phyloP scores from a whole-genome alignment of 2,113 vertebrate genomes.

The Plecotus auritus region DNA sequence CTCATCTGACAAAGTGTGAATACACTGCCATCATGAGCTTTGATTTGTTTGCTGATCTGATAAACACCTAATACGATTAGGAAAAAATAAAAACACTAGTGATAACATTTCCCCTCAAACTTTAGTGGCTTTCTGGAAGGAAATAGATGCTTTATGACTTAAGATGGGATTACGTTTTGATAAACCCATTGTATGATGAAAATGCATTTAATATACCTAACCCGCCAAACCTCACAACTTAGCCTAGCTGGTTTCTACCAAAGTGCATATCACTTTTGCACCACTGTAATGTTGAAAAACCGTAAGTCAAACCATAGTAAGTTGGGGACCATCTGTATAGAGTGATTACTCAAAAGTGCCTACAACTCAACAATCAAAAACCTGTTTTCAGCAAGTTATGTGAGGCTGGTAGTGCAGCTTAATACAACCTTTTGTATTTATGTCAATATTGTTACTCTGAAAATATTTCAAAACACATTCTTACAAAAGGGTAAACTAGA shows the following conservation, averaged over 20 bases:
- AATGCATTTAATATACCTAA: neutral
- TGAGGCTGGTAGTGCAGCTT: neutral
- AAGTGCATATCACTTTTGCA: neutral
- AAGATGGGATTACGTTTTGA: neutral
- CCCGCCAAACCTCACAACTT: neutral
- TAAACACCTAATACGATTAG: constrained; percentile 84
- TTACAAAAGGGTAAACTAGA: neutral
- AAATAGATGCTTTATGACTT: neutral
- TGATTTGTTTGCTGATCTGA: constrained; percentile 94
- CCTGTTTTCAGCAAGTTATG: neutral
- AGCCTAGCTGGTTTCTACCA: neutral
- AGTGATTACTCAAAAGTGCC: neutral
- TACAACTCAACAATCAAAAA: neutral
- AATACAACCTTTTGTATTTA: neutral
- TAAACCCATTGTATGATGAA: neutral
- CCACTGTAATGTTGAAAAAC: neutral
- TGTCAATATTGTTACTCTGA: neutral
- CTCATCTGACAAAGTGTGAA: constrained; percentile 97
- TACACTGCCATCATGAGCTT: constrained; percentile 96
- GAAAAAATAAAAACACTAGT: constrained; percentile 36
- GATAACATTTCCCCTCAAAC: neutral
- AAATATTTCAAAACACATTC: constrained; percentile 29
- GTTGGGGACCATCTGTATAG: neutral
- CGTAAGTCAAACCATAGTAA: neutral
- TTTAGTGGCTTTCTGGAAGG: constrained; percentile 34